Conservation (phyloP, 2,797 vertebrate genomes). For the Galago senegalensis region DNA sequence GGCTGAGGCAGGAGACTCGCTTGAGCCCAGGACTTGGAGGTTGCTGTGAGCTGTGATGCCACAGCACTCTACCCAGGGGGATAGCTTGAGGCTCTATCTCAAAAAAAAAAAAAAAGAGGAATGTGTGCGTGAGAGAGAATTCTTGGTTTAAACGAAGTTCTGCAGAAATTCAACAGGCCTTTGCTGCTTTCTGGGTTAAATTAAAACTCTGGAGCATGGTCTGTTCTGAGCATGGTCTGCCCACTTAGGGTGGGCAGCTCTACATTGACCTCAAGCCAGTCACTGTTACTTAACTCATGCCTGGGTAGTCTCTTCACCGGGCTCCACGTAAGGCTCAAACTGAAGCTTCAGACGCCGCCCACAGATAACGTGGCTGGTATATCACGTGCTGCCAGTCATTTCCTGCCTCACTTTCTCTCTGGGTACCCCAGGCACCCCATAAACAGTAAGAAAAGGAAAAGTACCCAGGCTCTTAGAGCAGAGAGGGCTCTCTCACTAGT, state of each 20-base stretch:
- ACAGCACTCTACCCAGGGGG: too few species aligned
- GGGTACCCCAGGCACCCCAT: neutral
- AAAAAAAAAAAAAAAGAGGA: slow-evolving; percentile 75
- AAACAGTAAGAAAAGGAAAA: slow-evolving; percentile 1
- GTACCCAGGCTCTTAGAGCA: neutral
- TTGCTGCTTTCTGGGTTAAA: slow-evolving; percentile 6
- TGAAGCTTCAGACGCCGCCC: neutral
- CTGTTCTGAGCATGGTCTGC: neutral
- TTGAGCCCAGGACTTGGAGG: too few species aligned
- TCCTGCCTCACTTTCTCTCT: neutral
- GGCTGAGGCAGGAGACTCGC: too few species aligned
- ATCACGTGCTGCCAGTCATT: neutral
- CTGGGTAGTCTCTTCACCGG: neutral
- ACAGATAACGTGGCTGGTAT: neutral
- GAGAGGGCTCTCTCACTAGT: neutral
- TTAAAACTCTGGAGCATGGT: neutral
- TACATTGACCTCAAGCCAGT: neutral
- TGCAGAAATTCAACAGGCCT: neutral
- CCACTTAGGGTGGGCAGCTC: neutral
- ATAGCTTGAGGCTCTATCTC: too few species aligned
- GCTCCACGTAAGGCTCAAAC: neutral
- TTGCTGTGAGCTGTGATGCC: too few species aligned
- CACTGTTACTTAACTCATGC: neutral
- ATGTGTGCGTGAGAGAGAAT: neutral
- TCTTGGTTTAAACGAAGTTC: slow-evolving; percentile 12